Conservation (phyloP, 2,888 invertebrate species). For the Andricus quercusramuli region DNA sequence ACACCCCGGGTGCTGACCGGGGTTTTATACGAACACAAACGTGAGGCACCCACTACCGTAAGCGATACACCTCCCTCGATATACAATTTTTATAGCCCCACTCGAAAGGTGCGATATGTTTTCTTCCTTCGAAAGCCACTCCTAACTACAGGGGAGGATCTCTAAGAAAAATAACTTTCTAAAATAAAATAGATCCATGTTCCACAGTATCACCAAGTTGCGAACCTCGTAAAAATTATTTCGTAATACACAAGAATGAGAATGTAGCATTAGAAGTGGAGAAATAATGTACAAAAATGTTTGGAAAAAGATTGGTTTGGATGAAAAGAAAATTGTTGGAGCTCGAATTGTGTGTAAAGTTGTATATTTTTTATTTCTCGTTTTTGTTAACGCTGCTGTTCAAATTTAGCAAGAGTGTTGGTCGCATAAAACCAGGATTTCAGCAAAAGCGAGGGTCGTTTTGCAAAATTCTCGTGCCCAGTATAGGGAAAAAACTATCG, state of each 20-base stretch:
- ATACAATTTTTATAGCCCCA: constrained; percentile 49
- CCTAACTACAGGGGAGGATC: constrained; percentile 4
- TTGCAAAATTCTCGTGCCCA: not conserved
- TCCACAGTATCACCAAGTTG: not conserved
- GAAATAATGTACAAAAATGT: not conserved
- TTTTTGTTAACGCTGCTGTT: not conserved
- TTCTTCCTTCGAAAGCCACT: not conserved
- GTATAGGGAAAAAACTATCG: not conserved
- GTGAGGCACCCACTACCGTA: not conserved
- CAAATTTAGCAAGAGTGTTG: not conserved
- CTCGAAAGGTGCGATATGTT: constrained; percentile 39
- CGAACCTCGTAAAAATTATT: not conserved
- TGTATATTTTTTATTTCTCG: not conserved
- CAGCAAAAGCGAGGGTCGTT: constrained; percentile 8
- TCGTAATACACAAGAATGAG: not conserved
- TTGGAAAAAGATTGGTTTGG: not conserved
- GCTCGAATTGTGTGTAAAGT: not conserved
- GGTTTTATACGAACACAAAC: constrained; percentile 4
- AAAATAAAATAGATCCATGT: constrained; percentile 10
- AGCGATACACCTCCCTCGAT: constrained; percentile 22
- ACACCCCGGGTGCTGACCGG: constrained; percentile 39
- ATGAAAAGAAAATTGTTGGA: not conserved
- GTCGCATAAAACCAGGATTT: not conserved
- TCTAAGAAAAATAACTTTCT: constrained; percentile 1
- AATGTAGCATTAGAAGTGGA: not conserved